phyloP scores from a whole-genome alignment of 2,888 invertebrate species.

The Eupithecia inturbata region DNA sequence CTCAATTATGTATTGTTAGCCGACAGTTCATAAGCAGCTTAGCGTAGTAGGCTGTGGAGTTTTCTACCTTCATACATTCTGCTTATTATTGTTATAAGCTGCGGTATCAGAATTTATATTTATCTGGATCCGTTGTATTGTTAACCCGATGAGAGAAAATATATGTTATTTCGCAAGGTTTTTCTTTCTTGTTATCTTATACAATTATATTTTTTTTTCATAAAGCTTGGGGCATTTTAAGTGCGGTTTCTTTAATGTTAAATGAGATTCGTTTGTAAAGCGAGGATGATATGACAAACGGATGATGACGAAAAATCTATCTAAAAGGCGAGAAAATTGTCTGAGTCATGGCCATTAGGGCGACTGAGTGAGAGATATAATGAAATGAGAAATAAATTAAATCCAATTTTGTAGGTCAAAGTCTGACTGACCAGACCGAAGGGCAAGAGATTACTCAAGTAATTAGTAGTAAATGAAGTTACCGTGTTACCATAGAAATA shows the following conservation, averaged over 20 bases:
- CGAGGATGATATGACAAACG: slow-evolving; percentile 46
- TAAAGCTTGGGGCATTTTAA: slow-evolving; percentile 18
- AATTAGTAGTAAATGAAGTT: neutral
- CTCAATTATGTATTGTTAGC: neutral
- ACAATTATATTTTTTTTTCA: slow-evolving; percentile 32
- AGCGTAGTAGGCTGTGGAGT: slow-evolving; percentile 5
- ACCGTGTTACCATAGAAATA: neutral
- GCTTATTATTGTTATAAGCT: slow-evolving; percentile 30
- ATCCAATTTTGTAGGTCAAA: neutral
- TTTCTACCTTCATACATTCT: slow-evolving; percentile 24
- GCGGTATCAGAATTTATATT: slow-evolving; percentile 34
- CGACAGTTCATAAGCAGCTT: slow-evolving; percentile 25
- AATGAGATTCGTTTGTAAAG: slow-evolving; percentile 45
- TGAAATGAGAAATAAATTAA: neutral
- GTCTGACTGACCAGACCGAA: neutral
- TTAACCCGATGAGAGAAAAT: slow-evolving; percentile 29
- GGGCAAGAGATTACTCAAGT: neutral
- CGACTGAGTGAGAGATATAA: slow-evolving; percentile 42
- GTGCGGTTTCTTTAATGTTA: slow-evolving; percentile 19
- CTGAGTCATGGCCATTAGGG: slow-evolving; percentile 59
- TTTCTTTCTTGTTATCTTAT: slow-evolving; percentile 29
- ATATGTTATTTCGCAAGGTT: slow-evolving; percentile 30
- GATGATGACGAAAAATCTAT: slow-evolving; percentile 44
- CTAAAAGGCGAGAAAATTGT: slow-evolving; percentile 52
- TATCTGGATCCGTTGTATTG: slow-evolving; percentile 35